Evolutionary conservation across 2,888 invertebrate species (phyloP).

Genomic region (Romanomermis culicivorax): DNA sequence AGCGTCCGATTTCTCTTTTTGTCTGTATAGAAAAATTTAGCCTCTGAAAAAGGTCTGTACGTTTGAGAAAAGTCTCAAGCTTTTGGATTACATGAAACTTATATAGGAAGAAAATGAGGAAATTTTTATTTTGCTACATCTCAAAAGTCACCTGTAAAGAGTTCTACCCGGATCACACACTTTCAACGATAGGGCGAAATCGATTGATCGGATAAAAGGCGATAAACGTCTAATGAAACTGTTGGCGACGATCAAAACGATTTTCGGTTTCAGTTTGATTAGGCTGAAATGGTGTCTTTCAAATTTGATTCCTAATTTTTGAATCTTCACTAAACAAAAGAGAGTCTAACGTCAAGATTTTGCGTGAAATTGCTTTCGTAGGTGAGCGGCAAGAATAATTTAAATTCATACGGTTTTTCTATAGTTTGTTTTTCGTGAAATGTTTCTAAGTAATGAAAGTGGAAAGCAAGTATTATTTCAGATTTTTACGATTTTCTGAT

Average conservation of each 20-base stretch:
- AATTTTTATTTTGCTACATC: no score
- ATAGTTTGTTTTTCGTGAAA: no score
- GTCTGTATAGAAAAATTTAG: slow-evolving; percentile 35
- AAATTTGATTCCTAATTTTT: no score
- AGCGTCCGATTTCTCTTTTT: slow-evolving; percentile 79
- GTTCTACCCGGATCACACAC: slow-evolving; percentile 88
- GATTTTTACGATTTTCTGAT: no score
- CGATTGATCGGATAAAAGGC: slow-evolving; percentile 76
- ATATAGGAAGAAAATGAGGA: no score
- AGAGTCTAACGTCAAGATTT: neutral
- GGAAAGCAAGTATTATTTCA: no score
- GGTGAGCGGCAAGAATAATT: neutral
- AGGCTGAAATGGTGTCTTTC: slow-evolving; percentile 3
- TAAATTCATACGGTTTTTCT: no score
- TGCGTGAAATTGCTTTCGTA: neutral
- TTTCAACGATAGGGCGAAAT: slow-evolving; percentile 56
- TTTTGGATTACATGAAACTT: no score
- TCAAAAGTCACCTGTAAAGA: slow-evolving; percentile 52
- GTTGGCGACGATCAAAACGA: slow-evolving; percentile 68
- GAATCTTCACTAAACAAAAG: no score
- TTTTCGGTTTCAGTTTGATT: slow-evolving; percentile 41
- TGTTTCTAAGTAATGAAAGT: no score
- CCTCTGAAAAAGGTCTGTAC: no score
- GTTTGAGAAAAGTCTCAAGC: no score
- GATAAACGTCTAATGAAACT: slow-evolving; percentile 70